A percentile compares a stretch with the other conserved stretches of the same genome.
These are phyloP conservation scores for Lissocephala sabroskyi DNA, from an alignment of 2,888 invertebrate genomes.

Conservation along the genomic window DNA sequence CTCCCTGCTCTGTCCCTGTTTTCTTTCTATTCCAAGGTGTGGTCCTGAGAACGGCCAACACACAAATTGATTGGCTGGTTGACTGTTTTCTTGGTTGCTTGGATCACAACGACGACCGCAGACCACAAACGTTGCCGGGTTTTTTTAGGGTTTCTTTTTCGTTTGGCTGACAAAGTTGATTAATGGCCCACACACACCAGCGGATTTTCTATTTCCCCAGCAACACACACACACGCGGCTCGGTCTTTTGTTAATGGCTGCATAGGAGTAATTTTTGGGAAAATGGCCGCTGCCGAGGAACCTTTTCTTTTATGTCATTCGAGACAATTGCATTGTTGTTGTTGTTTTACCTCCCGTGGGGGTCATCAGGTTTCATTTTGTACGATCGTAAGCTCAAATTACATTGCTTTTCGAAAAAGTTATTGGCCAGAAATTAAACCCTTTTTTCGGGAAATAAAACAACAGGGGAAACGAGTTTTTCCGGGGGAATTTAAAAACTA, in stretches of 20 bases:
- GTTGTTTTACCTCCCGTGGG: too few species aligned
- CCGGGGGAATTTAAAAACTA: too few species aligned
- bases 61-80: conserved; percentile 19
- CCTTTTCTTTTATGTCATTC: too few species aligned
- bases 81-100: conserved; percentile 22
- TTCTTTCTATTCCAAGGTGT: conserved; percentile 27
- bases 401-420: too few species aligned
- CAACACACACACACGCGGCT: background rate
- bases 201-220: background rate
- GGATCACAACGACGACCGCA: conserved; percentile 19
- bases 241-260: conserved; percentile 31
- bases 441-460: too few species aligned
- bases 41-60: conserved; percentile 36
- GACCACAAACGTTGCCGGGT: conserved; percentile 30
- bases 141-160: conserved; percentile 19
- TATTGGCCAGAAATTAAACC: too few species aligned
- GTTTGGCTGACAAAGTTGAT: conserved; percentile 34
- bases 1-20: background rate
- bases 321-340: too few species aligned
- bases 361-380: too few species aligned
- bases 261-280: conserved; percentile 17
- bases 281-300: conserved; percentile 35
- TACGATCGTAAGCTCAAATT: too few species aligned
- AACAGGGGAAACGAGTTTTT: too few species aligned
- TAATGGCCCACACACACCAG: conserved; percentile 31